These are phyloP conservation scores for Saguinus midas DNA, from an alignment of 2,113 vertebrate genomes.

Conservation along the genomic window DNA sequence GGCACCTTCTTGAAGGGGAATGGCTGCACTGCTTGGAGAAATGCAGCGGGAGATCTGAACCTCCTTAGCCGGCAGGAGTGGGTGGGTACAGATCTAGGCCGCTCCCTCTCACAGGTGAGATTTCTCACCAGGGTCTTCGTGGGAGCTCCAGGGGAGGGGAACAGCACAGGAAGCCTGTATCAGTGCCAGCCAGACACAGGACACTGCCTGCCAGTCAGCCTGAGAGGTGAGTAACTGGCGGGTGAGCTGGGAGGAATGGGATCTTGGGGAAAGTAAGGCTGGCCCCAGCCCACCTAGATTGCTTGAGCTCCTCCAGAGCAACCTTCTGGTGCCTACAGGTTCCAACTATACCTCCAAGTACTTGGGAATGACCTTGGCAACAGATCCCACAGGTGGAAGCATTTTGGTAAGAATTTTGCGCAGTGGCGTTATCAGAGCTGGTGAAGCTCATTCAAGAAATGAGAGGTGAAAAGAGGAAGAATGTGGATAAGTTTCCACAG, in stretches of 20 bases:
- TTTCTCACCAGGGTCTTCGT: slow-evolving; percentile 65
- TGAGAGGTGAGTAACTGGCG: slow-evolving; percentile 56
- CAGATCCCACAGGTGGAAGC: not conserved
- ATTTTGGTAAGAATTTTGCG: slow-evolving; percentile 66
- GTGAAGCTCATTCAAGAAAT: not conserved
- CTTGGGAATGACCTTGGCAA: slow-evolving; percentile 71
- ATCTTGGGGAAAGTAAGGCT: not conserved
- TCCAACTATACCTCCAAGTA: slow-evolving; percentile 69
- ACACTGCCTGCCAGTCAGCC: slow-evolving; percentile 24
- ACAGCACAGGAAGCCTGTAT: slow-evolving; percentile 54
- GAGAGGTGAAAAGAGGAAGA: not conserved
- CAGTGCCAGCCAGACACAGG: slow-evolving; percentile 4
- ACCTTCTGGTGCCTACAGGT: slow-evolving; percentile 60
- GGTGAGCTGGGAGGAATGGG: not conserved
- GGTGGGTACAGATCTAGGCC: not conserved
- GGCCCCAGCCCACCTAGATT: not conserved
- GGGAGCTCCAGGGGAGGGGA: slow-evolving; percentile 72
- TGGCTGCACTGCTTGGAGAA: not conserved
- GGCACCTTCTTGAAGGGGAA: not conserved
- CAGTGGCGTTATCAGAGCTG: not conserved
- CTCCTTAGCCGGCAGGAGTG: not conserved
- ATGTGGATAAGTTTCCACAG: not conserved
- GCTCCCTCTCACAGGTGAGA: not conserved
- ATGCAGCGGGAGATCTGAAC: not conserved
- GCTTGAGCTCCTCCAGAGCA: not conserved